Percentiles rank a stretch among this genome's conserved stretches.
Evolutionary conservation across 1,140 invertebrate species (phyloP).

Genomic region (Sinella curviseta): DNA sequence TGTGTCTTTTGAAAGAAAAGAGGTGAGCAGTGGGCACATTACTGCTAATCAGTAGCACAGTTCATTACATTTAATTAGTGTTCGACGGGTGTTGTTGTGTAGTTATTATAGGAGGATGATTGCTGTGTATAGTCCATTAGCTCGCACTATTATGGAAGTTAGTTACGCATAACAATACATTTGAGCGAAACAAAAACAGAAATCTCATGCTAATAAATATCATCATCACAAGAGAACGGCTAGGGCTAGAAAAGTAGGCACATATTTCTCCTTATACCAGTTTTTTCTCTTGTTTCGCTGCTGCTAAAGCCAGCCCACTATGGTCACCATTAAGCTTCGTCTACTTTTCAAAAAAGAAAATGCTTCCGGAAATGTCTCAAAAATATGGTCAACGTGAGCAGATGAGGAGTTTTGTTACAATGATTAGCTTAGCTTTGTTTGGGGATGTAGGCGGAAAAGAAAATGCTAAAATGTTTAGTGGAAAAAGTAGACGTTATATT

Average conservation of each 20-base stretch:
- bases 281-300: background rate
- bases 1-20: background rate
- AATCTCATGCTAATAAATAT: background rate
- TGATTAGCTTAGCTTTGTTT: background rate
- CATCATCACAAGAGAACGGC: too few relatives aligned
- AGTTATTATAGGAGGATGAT: background rate
- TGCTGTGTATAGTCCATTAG: background rate
- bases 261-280: background rate
- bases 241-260: too few relatives aligned
- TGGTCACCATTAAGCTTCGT: background rate
- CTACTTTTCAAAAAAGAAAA: background rate
- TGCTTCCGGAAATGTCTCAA: conserved; percentile 20
- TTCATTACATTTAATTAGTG: conserved; percentile 26
- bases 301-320: conserved; percentile 8
- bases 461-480: background rate
- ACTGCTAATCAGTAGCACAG: conserved; percentile 11
- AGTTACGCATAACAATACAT: conserved; percentile 23
- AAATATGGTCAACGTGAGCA: conserved; percentile 8
- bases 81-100: conserved; percentile 19
- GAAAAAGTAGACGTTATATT: background rate
- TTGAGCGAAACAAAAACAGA: too few relatives aligned
- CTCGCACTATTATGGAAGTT: background rate
- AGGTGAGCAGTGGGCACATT: conserved; percentile 11
- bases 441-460: background rate
- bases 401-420: background rate